Evolutionary conservation across 2,113 vertebrate species (phyloP).

Genomic region (Campylomormyrus tamandua): DNA sequence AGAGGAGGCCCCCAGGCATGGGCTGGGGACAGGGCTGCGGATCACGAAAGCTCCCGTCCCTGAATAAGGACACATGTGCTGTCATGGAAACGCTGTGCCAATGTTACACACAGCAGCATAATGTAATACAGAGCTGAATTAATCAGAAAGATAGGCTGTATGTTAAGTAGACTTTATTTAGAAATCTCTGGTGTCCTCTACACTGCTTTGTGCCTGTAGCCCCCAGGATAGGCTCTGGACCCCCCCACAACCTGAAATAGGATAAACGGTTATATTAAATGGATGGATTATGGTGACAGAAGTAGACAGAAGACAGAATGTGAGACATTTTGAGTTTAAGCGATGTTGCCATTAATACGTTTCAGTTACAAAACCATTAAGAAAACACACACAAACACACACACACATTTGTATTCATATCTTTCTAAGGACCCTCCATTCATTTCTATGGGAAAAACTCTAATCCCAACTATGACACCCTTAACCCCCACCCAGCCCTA

Average conservation of each 20-base stretch:
- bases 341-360: not conserved
- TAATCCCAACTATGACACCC: not conserved
- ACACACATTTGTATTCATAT: not conserved
- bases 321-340: not conserved
- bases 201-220: too few species aligned
- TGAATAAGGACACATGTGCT: not conserved
- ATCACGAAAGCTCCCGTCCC: constrained; percentile 28
- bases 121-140: not conserved
- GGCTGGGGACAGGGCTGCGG: constrained; percentile 32
- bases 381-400: not conserved
- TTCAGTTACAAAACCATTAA: not conserved
- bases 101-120: not conserved
- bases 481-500: not conserved
- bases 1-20: constrained; percentile 38
- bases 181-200: not conserved
- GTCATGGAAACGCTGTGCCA: not conserved
- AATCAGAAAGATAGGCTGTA: not conserved
- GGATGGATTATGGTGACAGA: too few species aligned
- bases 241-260: not conserved
- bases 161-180: not conserved
- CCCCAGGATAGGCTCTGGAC: not conserved
- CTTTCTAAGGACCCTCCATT: not conserved
- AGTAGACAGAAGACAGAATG: not conserved
- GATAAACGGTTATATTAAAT: not conserved
- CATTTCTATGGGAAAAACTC: not conserved